Evolutionary conservation across 2,797 vertebrate genomes (phyloP).

Genomic region (Champsocephalus gunnari): DNA sequence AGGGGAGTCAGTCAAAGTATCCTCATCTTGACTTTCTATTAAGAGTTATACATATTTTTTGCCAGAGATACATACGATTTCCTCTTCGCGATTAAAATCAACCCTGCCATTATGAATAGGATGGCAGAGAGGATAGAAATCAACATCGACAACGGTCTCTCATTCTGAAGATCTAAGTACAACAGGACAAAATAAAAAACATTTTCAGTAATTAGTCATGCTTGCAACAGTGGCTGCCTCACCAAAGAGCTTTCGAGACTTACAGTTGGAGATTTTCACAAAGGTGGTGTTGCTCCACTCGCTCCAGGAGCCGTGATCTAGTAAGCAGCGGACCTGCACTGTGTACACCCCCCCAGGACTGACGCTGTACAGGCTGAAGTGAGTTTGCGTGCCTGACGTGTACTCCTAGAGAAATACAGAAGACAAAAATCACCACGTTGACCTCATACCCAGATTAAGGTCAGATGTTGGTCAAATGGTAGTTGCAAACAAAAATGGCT

Average conservation of each 20-base stretch:
- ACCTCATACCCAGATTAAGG: not conserved
- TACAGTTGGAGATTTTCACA: slow-evolving; percentile 82
- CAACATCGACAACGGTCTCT: slow-evolving; percentile 84
- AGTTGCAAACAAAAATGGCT: not conserved
- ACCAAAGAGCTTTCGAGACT: slow-evolving; percentile 57
- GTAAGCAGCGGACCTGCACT: slow-evolving; percentile 87
- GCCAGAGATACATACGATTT: slow-evolving; percentile 72
- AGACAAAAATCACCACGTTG: not conserved
- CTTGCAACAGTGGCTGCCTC: not conserved
- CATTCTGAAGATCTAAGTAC: slow-evolving; percentile 80
- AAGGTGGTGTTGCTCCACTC: slow-evolving; percentile 84
- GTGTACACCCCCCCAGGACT: slow-evolving; percentile 81
- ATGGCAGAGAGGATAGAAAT: slow-evolving; percentile 79
- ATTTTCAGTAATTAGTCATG: not conserved
- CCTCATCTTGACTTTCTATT: not conserved
- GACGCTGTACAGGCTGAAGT: slow-evolving; percentile 84
- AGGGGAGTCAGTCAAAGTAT: slow-evolving; percentile 1
- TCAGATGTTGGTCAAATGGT: not conserved
- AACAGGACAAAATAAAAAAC: not conserved
- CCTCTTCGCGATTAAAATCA: slow-evolving; percentile 85
- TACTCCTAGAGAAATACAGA: slow-evolving; percentile 72
- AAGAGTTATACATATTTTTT: slow-evolving; percentile 2
- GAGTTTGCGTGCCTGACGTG: slow-evolving; percentile 78
- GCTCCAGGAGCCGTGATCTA: slow-evolving; percentile 90
- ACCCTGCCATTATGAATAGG: slow-evolving; percentile 81